phyloP scores from a whole-genome alignment of 2,797 vertebrate species.

The Cryptoblepharus egeriae region DNA sequence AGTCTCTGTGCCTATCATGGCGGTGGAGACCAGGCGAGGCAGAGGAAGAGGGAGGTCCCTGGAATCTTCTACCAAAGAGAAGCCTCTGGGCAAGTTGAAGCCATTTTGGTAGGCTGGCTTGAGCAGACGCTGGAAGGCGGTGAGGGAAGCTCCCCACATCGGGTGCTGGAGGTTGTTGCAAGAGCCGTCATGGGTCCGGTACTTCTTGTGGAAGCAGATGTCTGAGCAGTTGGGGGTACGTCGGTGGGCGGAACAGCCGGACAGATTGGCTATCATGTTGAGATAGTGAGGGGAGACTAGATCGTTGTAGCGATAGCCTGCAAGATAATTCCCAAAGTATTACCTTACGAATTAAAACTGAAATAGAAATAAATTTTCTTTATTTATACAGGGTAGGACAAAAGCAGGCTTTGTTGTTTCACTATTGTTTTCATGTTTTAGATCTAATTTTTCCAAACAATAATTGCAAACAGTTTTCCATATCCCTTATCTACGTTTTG shows the following conservation, averaged over 20 bases:
- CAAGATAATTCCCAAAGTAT: conserved; percentile 13
- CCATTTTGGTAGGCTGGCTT: conserved; percentile 76
- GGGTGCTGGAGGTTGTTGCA: conserved; percentile 79
- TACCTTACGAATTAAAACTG: neutral
- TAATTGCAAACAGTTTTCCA: too few relatives aligned
- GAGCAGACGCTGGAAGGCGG: conserved; percentile 77
- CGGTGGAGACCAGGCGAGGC: conserved; percentile 73
- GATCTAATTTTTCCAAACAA: too few relatives aligned
- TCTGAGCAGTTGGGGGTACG: conserved; percentile 71
- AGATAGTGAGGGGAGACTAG: conserved; percentile 77
- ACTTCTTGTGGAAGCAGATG: conserved; percentile 76
- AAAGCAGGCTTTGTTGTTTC: too few relatives aligned
- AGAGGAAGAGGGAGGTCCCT: conserved; percentile 74
- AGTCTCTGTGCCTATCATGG: conserved; percentile 74
- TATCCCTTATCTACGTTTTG: too few relatives aligned
- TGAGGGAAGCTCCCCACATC: conserved; percentile 76
- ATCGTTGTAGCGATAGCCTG: conserved; percentile 76
- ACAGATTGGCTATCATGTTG: conserved; percentile 76
- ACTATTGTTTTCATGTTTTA: too few relatives aligned
- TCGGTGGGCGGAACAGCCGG: conserved; percentile 74
- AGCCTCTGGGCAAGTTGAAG: conserved; percentile 75
- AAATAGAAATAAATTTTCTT: accelerated
- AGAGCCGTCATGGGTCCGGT: conserved; percentile 72
- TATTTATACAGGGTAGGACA: too few relatives aligned
- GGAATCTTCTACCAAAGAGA: conserved; percentile 57